Conservation (phyloP, 2,888 invertebrate species). For the Zygogramma bicolorata region DNA sequence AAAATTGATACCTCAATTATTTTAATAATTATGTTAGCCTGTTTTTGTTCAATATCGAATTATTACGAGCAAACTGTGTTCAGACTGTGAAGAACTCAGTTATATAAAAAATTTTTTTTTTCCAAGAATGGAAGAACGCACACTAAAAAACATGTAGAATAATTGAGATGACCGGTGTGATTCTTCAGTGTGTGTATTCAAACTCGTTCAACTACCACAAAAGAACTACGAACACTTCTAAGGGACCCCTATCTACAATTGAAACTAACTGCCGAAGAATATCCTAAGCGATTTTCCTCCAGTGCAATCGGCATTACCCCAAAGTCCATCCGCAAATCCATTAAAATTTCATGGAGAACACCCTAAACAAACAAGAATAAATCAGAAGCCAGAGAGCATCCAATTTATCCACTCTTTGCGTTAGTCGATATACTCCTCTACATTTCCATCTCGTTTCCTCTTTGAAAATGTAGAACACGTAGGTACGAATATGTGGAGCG, state of each 20-base stretch:
- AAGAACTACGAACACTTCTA: too few relatives aligned
- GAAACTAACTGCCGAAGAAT: background rate
- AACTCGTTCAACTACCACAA: too few relatives aligned
- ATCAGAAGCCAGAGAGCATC: background rate
- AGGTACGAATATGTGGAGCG: slow-evolving; percentile 22
- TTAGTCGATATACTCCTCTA: background rate
- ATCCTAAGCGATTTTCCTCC: background rate
- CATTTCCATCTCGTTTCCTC: slow-evolving; percentile 2
- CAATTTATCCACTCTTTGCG: background rate
- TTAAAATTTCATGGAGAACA: background rate
- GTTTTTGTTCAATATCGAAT: too few relatives aligned
- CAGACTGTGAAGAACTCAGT: too few relatives aligned
- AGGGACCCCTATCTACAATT: background rate
- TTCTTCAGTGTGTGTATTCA: too few relatives aligned
- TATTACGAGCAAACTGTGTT: too few relatives aligned
- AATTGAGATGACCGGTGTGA: too few relatives aligned
- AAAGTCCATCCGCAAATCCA: background rate
- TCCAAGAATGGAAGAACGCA: too few relatives aligned
- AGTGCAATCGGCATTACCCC: background rate
- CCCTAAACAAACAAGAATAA: slow-evolving; percentile 5
- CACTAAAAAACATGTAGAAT: too few relatives aligned
- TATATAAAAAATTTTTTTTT: too few relatives aligned
- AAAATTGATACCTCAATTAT: too few relatives aligned
- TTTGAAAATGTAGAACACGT: slow-evolving; percentile 24
- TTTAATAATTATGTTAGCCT: too few relatives aligned